phyloP scores from a whole-genome alignment of 2,113 vertebrate genomes.

The Brachyhypopomus gauderio region DNA sequence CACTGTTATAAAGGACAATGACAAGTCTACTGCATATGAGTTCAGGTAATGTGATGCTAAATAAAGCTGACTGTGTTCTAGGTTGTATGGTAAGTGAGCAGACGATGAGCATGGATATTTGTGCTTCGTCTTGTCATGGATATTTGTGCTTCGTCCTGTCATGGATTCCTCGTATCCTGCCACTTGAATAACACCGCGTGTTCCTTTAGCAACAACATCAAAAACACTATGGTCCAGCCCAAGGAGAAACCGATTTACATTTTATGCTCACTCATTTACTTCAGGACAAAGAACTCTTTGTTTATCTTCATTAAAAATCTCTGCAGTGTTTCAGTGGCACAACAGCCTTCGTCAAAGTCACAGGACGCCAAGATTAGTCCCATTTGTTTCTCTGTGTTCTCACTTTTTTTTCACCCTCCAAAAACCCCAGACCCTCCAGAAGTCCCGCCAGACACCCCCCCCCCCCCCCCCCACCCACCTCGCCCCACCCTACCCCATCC shows the following conservation, averaged over 20 bases:
- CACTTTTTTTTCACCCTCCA: background rate
- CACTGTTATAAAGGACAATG: background rate
- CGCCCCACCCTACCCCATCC: background rate
- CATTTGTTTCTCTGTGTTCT: background rate
- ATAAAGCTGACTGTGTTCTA: background rate
- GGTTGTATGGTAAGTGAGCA: background rate
- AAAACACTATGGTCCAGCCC: background rate
- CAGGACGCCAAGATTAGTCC: conserved; percentile 34
- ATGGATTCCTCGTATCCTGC: background rate
- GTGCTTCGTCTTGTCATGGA: background rate
- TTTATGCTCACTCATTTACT: conserved; percentile 37
- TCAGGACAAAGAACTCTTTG: conserved; percentile 57
- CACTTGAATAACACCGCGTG: background rate
- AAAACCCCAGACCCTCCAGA: no score
- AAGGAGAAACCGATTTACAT: conserved; percentile 19
- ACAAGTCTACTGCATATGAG: background rate
- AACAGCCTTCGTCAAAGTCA: conserved; percentile 46
- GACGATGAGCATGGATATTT: no score
- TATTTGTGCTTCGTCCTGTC: background rate
- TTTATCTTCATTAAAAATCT: conserved; percentile 60
- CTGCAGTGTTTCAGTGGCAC: conserved; percentile 50
- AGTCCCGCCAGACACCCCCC: no score
- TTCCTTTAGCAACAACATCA: background rate
- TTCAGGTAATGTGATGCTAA: background rate
- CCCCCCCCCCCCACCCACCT: no score